These are phyloP conservation scores for Aurelia aurita complex sp. Pacific DNA, from an alignment of 30 jellyfish, hydroid and myxozoan species.

Conservation along the genomic window DNA sequence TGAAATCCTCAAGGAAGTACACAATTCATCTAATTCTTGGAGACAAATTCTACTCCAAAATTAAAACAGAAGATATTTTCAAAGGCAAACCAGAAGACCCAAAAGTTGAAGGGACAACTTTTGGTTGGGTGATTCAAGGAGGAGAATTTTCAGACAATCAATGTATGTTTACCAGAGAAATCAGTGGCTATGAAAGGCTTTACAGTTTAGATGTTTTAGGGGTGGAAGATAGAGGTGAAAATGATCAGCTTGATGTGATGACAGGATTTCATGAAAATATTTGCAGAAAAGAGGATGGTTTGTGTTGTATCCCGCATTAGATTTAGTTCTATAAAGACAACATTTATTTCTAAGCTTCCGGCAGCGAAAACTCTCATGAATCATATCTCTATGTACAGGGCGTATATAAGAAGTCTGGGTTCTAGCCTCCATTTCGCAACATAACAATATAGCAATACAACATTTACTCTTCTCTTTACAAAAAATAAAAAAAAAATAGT, in stretches of 20 bases:
- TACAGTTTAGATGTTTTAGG: constrained; percentile 1
- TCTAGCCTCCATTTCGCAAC: no score
- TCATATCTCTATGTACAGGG: no score
- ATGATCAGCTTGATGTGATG: constrained; percentile 28
- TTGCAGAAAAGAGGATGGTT: constrained; percentile 25
- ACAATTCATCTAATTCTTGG: constrained; percentile 30
- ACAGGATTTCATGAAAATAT: constrained; percentile 20
- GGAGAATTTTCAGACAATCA: constrained; percentile 17
- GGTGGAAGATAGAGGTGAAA: constrained; percentile 31
- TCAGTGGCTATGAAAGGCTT: constrained; percentile 30
- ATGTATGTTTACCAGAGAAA: constrained; percentile 24
- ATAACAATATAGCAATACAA: no score
- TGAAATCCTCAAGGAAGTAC: constrained; percentile 27
- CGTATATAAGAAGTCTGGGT: no score
- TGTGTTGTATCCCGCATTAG: no score
- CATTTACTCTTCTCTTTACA: no score
- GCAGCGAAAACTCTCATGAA: no score
- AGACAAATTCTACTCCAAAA: constrained; percentile 6
- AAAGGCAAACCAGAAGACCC: constrained; percentile 32
- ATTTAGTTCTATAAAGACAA: no score
- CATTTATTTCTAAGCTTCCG: no score
- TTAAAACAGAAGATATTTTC: constrained; percentile 14
- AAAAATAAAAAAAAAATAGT: no score
- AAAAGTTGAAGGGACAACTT: constrained; percentile 39
- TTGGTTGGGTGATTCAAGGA: constrained; percentile 55